These are phyloP conservation scores for Leptinotarsa haldemani DNA, from an alignment of 2,888 invertebrate species.

Conservation along the genomic window DNA sequence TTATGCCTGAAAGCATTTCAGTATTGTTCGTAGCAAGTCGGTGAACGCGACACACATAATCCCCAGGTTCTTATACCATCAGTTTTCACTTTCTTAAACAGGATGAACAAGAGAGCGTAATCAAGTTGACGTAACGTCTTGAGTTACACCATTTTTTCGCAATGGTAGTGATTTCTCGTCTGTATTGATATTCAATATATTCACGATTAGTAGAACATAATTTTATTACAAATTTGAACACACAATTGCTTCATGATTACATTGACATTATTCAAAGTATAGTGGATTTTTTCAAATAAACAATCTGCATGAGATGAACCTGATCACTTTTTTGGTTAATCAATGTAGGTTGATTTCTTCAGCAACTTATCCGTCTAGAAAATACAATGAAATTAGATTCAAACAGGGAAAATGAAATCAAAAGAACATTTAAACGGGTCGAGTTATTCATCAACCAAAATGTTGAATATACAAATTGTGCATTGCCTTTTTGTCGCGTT, in stretches of 20 bases:
- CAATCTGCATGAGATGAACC: too few species aligned
- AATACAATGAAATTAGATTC: too few species aligned
- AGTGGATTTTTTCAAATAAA: too few species aligned
- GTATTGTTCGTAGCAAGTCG: constrained; percentile 39
- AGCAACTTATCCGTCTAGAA: too few species aligned
- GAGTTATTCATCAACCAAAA: too few species aligned
- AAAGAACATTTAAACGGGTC: too few species aligned
- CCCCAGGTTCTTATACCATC: constrained; percentile 41
- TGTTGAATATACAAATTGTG: too few species aligned
- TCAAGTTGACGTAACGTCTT: constrained; percentile 40
- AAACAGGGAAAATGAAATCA: too few species aligned
- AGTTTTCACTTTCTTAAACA: constrained; percentile 45
- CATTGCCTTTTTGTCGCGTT: too few species aligned
- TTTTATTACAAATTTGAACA: neutral
- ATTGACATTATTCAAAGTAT: too few species aligned
- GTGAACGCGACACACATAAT: constrained; percentile 44
- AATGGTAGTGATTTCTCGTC: constrained; percentile 10
- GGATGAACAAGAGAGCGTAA: constrained; percentile 39
- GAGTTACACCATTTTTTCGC: constrained; percentile 36
- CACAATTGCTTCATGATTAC: neutral
- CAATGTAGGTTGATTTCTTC: too few species aligned
- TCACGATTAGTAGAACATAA: neutral
- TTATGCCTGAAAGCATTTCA: constrained; percentile 39
- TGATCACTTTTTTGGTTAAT: too few species aligned
- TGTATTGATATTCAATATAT: constrained; percentile 9